Conservation (phyloP, 2,888 invertebrate genomes). For the Pegoplata infirma region DNA sequence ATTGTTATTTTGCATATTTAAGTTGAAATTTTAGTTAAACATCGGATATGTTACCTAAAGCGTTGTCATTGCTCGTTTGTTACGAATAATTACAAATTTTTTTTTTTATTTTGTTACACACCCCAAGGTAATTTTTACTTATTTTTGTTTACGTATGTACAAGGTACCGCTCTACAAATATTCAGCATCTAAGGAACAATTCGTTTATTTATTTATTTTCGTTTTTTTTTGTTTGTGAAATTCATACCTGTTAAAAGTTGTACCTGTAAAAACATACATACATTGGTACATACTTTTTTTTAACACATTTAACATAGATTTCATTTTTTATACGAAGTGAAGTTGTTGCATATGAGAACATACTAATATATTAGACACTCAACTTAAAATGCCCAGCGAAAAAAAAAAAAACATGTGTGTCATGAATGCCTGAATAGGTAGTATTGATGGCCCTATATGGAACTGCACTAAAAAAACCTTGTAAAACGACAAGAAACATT, state of each 20-base stretch:
- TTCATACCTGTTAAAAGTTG: slow-evolving; percentile 10
- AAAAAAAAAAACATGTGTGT: no score
- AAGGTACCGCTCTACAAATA: background rate
- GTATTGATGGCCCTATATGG: no score
- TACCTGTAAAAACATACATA: background rate
- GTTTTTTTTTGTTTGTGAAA: slow-evolving; percentile 11
- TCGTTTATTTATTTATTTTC: slow-evolving; percentile 31
- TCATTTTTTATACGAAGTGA: slow-evolving; percentile 11
- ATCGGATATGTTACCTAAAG: slow-evolving; percentile 53
- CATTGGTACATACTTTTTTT: background rate
- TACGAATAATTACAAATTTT: slow-evolving; percentile 60
- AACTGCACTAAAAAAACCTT: no score
- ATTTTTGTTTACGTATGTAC: slow-evolving; percentile 4
- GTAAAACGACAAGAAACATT: no score
- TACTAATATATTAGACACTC: background rate
- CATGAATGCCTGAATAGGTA: no score
- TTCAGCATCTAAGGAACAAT: slow-evolving; percentile 30
- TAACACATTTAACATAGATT: slow-evolving; percentile 33
- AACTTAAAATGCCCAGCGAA: no score
- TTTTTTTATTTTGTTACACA: no score
- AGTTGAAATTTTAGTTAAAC: slow-evolving; percentile 38
- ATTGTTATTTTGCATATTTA: background rate
- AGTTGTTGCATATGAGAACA: background rate
- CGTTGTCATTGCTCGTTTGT: slow-evolving; percentile 58
- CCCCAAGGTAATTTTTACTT: slow-evolving; percentile 36